phyloP scores from a whole-genome alignment of 2,888 invertebrate genomes.

The Drosophila helvetica region DNA sequence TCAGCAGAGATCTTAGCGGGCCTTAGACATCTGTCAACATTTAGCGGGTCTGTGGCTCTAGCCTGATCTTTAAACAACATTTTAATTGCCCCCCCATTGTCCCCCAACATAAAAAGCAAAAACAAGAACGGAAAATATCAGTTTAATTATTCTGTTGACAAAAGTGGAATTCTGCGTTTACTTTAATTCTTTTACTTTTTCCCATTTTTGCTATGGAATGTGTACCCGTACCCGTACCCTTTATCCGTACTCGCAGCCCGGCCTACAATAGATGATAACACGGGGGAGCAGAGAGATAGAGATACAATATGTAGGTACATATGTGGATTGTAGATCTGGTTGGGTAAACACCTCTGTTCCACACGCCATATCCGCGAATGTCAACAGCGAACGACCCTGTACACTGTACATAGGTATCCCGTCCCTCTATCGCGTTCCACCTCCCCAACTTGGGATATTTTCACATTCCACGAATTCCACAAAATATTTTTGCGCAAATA shows the following conservation, averaged over 20 bases:
- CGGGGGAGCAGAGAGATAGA: conserved; percentile 48
- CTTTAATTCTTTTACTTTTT: conserved; percentile 41
- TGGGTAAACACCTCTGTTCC: conserved; percentile 41
- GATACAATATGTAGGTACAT: conserved; percentile 25
- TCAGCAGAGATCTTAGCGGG: conserved; percentile 2
- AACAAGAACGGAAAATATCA: conserved; percentile 41
- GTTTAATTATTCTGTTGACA: conserved; percentile 75
- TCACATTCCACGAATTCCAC: conserved; percentile 67
- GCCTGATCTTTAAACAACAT: conserved; percentile 33
- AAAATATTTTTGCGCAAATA: conserved; percentile 57
- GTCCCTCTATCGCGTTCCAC: background rate
- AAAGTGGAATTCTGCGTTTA: conserved; percentile 64
- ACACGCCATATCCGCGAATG: conserved; percentile 66
- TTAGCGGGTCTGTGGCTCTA: conserved; percentile 4
- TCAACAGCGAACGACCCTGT: conserved; percentile 58
- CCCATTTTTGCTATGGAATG: conserved; percentile 64
- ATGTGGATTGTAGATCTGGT: conserved; percentile 38
- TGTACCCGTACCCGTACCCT: conserved; percentile 45
- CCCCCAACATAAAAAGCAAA: conserved; percentile 29
- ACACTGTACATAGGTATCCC: background rate
- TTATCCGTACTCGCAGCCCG: background rate
- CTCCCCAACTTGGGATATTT: conserved; percentile 54
- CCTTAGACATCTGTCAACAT: conserved; percentile 37
- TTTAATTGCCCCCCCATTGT: conserved; percentile 30
- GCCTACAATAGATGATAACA: conserved; percentile 31